Conservation (phyloP, 2,113 vertebrate species). For the Stegastes partitus region DNA sequence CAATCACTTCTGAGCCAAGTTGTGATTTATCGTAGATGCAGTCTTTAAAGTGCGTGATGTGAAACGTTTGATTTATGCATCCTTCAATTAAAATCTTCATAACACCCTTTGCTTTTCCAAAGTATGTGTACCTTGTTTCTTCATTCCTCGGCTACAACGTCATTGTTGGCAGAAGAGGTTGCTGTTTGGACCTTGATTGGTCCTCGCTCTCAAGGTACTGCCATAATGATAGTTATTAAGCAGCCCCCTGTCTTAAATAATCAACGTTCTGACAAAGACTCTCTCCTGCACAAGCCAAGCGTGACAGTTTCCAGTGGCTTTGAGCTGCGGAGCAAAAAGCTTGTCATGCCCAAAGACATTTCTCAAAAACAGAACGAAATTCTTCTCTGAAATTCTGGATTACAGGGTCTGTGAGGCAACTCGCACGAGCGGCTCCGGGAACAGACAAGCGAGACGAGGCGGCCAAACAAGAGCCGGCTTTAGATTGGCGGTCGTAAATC, state of each 20-base stretch:
- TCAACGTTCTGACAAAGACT: conserved; percentile 47
- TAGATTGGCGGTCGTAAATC: conserved; percentile 7
- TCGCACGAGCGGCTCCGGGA: neutral
- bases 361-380: conserved; percentile 17
- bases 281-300: conserved; percentile 23
- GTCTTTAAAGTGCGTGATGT: conserved; percentile 39
- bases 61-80: conserved; percentile 75
- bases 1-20: conserved; percentile 45
- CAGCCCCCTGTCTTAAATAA: conserved; percentile 58
- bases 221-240: conserved; percentile 72
- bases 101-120: conserved; percentile 58
- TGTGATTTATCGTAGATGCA: conserved; percentile 51
- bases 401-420: neutral
- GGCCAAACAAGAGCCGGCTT: neutral
- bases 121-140: conserved; percentile 55
- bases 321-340: neutral
- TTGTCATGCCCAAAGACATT: neutral
- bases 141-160: conserved; percentile 41
- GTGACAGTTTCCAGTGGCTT: conserved; percentile 15
- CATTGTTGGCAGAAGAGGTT: conserved; percentile 52
- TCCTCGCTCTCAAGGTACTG: conserved; percentile 37
- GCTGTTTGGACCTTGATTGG: conserved; percentile 56
- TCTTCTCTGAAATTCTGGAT: conserved; percentile 1
- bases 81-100: conserved; percentile 60
- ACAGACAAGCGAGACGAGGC: neutral